These are phyloP conservation scores for Parauchenoglanis punctatus DNA, from an alignment of 2,797 vertebrate genomes.

Conservation along the genomic window DNA sequence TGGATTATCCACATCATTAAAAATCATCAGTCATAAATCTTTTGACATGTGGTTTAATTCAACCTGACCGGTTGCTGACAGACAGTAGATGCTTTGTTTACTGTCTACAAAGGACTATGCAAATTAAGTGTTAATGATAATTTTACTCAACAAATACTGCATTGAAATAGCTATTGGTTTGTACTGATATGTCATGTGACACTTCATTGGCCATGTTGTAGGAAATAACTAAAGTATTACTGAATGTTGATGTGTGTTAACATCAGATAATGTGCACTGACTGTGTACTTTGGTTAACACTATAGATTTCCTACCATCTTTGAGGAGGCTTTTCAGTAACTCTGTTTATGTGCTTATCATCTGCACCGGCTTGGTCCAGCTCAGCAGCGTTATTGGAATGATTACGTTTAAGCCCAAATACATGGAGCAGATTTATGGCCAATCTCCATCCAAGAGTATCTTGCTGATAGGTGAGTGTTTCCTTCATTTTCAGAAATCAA, in stretches of 20 bases:
- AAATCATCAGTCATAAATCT: not conserved
- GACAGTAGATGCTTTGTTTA: not conserved
- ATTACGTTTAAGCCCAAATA: constrained; percentile 96
- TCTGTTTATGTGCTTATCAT: constrained; percentile 82
- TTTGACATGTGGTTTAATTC: not conserved
- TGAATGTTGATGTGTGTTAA: not conserved
- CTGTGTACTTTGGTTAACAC: constrained; percentile 32
- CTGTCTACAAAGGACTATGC: not conserved
- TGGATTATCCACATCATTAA: not conserved
- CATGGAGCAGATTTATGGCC: constrained; percentile 89
- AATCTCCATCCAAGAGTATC: constrained; percentile 88
- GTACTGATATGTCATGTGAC: not conserved
- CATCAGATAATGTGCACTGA: not conserved
- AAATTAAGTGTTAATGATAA: not conserved
- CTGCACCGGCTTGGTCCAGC: constrained; percentile 79
- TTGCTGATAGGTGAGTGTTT: constrained; percentile 74
- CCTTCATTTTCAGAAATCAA: not conserved
- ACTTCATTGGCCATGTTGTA: not conserved
- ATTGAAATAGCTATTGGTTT: not conserved
- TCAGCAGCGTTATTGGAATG: constrained; percentile 92
- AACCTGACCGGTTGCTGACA: not conserved
- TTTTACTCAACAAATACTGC: not conserved
- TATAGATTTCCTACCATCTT: constrained; percentile 88
- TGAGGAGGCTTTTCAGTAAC: constrained; percentile 86
- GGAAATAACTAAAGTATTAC: constrained; percentile 3